Evolutionary conservation across 2,113 vertebrate species (phyloP).

Genomic region (Myrmophylax atrothorax): DNA sequence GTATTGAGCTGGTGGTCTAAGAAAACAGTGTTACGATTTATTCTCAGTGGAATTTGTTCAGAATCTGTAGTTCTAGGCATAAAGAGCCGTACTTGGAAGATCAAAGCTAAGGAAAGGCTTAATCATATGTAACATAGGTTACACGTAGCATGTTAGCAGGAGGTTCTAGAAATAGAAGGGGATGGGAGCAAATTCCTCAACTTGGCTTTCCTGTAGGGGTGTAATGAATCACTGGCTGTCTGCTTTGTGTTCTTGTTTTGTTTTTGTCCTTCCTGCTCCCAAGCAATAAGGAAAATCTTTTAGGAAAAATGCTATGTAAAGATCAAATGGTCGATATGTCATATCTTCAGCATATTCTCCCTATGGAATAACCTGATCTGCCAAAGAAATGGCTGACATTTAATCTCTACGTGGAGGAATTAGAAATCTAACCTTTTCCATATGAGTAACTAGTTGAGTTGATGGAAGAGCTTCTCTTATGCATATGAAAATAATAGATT

Average conservation of each 20-base stretch:
- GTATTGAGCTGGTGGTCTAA: neutral
- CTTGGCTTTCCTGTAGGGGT: conserved; percentile 2
- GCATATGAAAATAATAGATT: neutral
- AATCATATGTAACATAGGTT: neutral
- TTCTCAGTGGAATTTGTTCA: neutral
- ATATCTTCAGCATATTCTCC: neutral
- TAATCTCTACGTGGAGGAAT: neutral
- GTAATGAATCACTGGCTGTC: conserved; percentile 21
- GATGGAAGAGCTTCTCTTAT: neutral
- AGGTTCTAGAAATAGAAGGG: conserved; percentile 26
- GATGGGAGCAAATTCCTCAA: neutral
- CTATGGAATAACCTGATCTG: neutral
- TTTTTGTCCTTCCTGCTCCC: conserved; percentile 31
- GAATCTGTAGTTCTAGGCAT: neutral
- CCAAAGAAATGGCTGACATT: neutral
- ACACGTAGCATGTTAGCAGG: neutral
- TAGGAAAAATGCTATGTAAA: neutral
- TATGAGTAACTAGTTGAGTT: neutral
- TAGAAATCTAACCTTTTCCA: neutral
- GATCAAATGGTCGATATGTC: neutral
- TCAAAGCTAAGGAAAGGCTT: neutral
- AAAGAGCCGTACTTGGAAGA: neutral
- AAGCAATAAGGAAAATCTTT: neutral
- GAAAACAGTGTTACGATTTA: neutral
- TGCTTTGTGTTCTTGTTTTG: neutral